Evolutionary conservation across 2,888 invertebrate species (phyloP).

Genomic region (Marronus borbonicus): DNA sequence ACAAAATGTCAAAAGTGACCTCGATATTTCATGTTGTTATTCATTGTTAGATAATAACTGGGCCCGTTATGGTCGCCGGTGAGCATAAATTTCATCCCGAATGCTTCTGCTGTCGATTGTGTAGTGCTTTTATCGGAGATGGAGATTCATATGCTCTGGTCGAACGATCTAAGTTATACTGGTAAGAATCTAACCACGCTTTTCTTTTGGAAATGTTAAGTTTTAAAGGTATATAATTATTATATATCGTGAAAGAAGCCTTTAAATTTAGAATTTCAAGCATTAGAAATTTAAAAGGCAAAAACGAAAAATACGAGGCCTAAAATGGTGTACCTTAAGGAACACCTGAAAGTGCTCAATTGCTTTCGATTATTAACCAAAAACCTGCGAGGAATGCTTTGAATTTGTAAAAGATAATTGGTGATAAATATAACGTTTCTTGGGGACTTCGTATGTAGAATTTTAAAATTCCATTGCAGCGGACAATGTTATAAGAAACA

Average conservation of each 20-base stretch:
- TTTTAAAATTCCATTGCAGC: slow-evolving; percentile 68
- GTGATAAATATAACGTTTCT: too few species aligned
- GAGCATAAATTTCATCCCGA: slow-evolving; percentile 97
- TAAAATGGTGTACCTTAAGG: too few species aligned
- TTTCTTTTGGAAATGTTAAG: slow-evolving; percentile 31
- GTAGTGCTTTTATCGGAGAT: slow-evolving; percentile 89
- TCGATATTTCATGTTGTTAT: not conserved
- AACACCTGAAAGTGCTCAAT: too few species aligned
- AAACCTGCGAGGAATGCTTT: too few species aligned
- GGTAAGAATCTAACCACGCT: slow-evolving; percentile 71
- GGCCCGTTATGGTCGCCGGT: slow-evolving; percentile 95
- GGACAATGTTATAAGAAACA: slow-evolving; percentile 84
- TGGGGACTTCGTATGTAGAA: too few species aligned
- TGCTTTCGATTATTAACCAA: too few species aligned
- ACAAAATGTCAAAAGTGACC: not conserved
- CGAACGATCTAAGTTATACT: slow-evolving; percentile 91
- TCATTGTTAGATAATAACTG: slow-evolving; percentile 76
- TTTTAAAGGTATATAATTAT: too few species aligned
- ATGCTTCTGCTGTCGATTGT: slow-evolving; percentile 91
- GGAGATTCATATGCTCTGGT: slow-evolving; percentile 93
- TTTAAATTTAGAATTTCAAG: too few species aligned
- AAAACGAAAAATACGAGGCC: too few species aligned
- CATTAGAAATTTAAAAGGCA: too few species aligned
- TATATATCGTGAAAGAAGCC: too few species aligned
- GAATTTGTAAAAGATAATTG: too few species aligned